Percentiles rank a stretch among this genome's conserved stretches.
Evolutionary conservation across 2,888 invertebrate species (phyloP).

Genomic region (Punctoribates punctum): DNA sequence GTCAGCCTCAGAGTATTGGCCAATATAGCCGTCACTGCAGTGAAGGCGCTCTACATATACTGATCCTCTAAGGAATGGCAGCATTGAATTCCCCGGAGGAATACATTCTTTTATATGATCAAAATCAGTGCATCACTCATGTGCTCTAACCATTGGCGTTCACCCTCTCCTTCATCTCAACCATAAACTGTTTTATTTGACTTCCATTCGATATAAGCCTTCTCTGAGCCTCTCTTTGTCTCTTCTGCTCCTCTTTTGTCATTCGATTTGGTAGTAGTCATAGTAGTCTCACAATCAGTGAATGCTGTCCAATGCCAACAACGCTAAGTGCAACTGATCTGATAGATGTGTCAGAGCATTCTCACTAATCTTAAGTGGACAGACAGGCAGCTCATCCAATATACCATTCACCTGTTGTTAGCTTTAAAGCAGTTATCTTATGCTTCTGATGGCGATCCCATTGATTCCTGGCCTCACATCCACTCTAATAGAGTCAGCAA

Average conservation of each 20-base stretch:
- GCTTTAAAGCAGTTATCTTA: background rate
- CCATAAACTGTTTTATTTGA: background rate
- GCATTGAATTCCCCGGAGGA: constrained; percentile 4
- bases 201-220: constrained; percentile 2
- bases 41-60: constrained; percentile 1
- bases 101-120: constrained; percentile 23
- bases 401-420: constrained; percentile 8
- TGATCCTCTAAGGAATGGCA: background rate
- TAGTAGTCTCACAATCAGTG: background rate
- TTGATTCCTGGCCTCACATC: background rate
- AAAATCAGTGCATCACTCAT: constrained; percentile 35
- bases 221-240: constrained; percentile 8
- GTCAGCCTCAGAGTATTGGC: constrained; percentile 1
- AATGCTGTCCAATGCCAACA: background rate
- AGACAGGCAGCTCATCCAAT: background rate
- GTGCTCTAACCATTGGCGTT: background rate
- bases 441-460: background rate
- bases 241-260: constrained; percentile 14
- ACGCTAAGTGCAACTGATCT: background rate
- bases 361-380: constrained; percentile 11
- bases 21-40: background rate
- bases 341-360: constrained; percentile 8
- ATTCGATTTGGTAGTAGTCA: background rate
- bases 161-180: background rate
- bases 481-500: background rate